Percentiles rank a stretch among this genome's conserved stretches.
phyloP scores from a whole-genome alignment of 2,113 vertebrate species.

The Pelvicachromis taeniatus region DNA sequence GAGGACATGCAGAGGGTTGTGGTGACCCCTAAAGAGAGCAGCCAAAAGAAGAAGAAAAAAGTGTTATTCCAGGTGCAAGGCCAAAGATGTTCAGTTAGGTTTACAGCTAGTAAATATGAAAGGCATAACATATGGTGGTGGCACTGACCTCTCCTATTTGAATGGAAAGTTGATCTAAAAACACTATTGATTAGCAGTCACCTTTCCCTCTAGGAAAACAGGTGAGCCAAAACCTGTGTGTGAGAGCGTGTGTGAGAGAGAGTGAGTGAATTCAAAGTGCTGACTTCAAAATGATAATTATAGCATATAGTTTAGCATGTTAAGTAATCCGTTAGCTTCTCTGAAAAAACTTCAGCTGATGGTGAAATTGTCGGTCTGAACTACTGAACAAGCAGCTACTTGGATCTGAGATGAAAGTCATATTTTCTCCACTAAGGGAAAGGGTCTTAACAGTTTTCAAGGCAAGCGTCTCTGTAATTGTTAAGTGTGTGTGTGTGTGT shows the following conservation, averaged over 20 bases:
- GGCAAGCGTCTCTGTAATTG: conserved; percentile 33
- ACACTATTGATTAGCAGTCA: neutral
- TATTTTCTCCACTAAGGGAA: conserved; percentile 22
- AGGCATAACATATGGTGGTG: neutral
- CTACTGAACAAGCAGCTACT: neutral
- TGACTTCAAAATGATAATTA: neutral
- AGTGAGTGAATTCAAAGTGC: neutral
- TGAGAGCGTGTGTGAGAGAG: neutral
- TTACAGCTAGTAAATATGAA: neutral
- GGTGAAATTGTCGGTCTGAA: neutral
- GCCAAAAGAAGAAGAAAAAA: rapidly evolving
- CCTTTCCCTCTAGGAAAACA: neutral
- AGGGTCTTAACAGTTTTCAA: conserved; percentile 29
- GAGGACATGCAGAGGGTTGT: neutral
- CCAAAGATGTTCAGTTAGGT: neutral
- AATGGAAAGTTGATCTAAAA: neutral
- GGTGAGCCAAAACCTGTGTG: neutral
- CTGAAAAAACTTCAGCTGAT: neutral
- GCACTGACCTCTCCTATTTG: neutral
- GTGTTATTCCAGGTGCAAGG: rapidly evolving
- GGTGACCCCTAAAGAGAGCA: neutral
- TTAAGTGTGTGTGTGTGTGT: conserved; percentile 19
- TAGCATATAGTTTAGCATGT: neutral
- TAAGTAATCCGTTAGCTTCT: neutral
- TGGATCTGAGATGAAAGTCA: conserved; percentile 26